Evolutionary conservation across 2,797 vertebrate genomes (phyloP).

Genomic region (Pitangus sulphuratus): DNA sequence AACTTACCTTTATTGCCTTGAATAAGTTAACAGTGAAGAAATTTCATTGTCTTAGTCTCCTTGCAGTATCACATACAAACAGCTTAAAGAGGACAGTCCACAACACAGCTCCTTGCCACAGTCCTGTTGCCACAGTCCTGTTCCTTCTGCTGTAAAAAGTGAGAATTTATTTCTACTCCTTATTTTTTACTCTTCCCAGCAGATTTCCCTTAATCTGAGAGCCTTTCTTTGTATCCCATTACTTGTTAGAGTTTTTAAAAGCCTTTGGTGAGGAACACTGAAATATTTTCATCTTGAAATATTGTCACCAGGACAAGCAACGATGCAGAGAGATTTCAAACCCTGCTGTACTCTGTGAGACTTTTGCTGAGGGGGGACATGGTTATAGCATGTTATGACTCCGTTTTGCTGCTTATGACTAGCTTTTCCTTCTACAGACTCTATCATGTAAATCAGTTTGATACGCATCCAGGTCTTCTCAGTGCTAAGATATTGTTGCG

Average conservation of each 20-base stretch:
- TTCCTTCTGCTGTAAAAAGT: background rate
- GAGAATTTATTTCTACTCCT: background rate
- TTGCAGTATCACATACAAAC: background rate
- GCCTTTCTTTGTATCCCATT: background rate
- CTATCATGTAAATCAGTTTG: rapidly evolving
- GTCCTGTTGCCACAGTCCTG: background rate
- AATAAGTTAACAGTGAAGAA: background rate
- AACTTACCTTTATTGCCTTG: background rate
- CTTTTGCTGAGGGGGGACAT: background rate
- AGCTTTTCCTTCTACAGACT: background rate
- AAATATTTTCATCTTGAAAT: background rate
- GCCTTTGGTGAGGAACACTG: background rate
- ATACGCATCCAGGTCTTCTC: background rate
- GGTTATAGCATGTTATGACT: background rate
- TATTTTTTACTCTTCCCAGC: background rate
- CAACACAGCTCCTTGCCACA: background rate
- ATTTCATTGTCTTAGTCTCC: background rate
- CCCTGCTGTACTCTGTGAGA: background rate
- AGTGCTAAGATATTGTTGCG: background rate
- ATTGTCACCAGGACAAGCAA: background rate
- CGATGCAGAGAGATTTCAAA: background rate
- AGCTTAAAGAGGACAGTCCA: background rate
- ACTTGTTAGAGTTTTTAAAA: background rate
- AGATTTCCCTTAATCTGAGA: background rate
- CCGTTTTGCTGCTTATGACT: background rate